Base-by-base conservation (phyloP, 1,140 invertebrate genomes). In the Rhysida immarginata region DNA sequence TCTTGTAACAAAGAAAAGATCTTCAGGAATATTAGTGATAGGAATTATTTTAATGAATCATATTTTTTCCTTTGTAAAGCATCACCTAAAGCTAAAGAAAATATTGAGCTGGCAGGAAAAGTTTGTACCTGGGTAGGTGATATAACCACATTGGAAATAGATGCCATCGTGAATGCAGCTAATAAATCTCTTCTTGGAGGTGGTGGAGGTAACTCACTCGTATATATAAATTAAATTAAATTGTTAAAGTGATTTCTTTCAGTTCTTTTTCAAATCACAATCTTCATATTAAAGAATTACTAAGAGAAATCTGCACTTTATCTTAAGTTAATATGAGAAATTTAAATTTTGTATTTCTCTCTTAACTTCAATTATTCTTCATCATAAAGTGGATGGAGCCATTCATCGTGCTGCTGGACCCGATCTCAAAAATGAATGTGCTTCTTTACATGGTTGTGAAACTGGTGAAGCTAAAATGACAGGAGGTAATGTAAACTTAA, bases 151-250 rank as follows among this genome's bases (percentile, higher is more conserved):
- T 71, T 95, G 13, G 84, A 88, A 77, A 78, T 93, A 55, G 89
- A 93, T 77, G 85, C 80, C 2, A 91, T 96, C 65, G 87, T 91
- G 0, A 96, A 95, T 78, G 91, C 90, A 49, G 90, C 91, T 1
- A 95, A 96, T 71, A 78, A 76, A 3, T 69, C 68, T 14, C 71
- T 96, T 26, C 66, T 78, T 20, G 87, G 85, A 42, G 89, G 90
- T 26, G 87, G 87, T 27, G 90, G 90, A 74, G 74, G 72, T 72
- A 56, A 24, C 26, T 54, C n/a, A n/a, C n/a, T n/a, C n/a, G n/a
- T n/a, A n/a, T n/a, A n/a, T n/a, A n/a, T n/a, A n/a, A n/a, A n/a
- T n/a, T n/a, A n/a, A n/a, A n/a, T n/a, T n/a, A n/a, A n/a, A n/a
- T n/a, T n/a, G n/a, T n/a, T n/a, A n/a, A n/a, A n/a, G n/a, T n/a